phyloP scores from a whole-genome alignment of 2,797 vertebrate genomes.

The Pyrocephalus nanus region DNA sequence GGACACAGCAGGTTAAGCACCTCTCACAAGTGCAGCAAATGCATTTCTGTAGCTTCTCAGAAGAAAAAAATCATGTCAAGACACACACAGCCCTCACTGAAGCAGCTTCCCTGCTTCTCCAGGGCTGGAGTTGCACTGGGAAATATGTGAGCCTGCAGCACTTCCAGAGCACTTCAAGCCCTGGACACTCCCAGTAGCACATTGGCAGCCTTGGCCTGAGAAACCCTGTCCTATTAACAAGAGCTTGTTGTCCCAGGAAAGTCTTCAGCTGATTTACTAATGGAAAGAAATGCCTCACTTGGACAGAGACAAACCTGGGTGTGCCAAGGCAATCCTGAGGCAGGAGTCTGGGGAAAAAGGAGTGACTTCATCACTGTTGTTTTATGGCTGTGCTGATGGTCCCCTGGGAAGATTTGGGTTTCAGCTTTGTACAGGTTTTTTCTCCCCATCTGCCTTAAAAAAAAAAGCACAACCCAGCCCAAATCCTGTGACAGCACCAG shows the following conservation, averaged over 20 bases:
- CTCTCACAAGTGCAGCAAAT: neutral
- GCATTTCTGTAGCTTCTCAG: neutral
- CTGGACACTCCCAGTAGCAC: neutral
- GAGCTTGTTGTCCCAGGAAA: neutral
- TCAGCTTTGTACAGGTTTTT: neutral
- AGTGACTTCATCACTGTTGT: neutral
- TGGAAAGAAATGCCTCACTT: conserved; percentile 52
- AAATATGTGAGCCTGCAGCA: neutral
- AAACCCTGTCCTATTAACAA: neutral
- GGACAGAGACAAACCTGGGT: neutral
- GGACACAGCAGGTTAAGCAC: neutral
- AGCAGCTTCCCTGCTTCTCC: neutral
- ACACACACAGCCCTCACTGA: neutral
- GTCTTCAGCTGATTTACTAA: conserved; percentile 3
- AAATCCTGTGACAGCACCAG: neutral
- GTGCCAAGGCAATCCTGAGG: conserved; percentile 7
- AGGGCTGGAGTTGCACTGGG: neutral
- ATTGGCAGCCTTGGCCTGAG: neutral
- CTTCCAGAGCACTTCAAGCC: neutral
- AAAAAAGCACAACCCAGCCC: neutral
- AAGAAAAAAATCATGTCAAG: neutral
- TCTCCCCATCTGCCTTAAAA: neutral
- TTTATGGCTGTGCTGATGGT: neutral
- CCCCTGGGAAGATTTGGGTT: neutral
- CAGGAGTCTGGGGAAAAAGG: neutral